Conservation (phyloP, 2,113 vertebrate species). For the Perca schrenkii region DNA sequence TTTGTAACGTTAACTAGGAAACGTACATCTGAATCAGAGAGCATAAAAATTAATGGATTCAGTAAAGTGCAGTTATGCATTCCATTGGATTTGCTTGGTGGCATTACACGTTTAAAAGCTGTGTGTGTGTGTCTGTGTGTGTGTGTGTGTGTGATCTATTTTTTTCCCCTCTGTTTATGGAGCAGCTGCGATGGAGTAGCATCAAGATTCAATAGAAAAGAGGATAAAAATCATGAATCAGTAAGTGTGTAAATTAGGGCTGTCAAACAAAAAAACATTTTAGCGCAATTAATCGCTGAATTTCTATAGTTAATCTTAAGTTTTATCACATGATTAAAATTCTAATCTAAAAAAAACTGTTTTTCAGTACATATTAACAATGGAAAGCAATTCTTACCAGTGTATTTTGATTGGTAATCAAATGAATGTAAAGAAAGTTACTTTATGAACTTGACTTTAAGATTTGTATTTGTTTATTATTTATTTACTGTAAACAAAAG, state of each 20-base stretch:
- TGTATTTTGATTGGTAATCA: too few relatives aligned
- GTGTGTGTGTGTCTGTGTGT: not conserved
- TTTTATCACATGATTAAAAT: too few relatives aligned
- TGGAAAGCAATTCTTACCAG: too few relatives aligned
- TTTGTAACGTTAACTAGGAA: constrained; percentile 45
- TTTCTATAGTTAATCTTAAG: too few relatives aligned
- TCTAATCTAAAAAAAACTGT: too few relatives aligned
- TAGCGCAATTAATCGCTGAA: too few relatives aligned
- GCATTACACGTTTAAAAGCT: constrained; percentile 32
- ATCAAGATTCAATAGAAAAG: not conserved
- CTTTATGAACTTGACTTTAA: too few relatives aligned
- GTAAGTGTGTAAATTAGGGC: not conserved
- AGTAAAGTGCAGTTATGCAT: constrained; percentile 14
- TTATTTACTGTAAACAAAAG: too few relatives aligned
- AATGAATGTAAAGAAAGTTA: too few relatives aligned
- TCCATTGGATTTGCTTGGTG: constrained; percentile 25
- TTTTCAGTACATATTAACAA: too few relatives aligned
- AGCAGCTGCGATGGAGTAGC: not conserved
- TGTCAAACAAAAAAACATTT: too few relatives aligned
- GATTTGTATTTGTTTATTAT: too few relatives aligned
- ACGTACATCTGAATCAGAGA: constrained; percentile 51
- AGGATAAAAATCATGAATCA: not conserved
- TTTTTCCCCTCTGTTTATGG: constrained; percentile 2
- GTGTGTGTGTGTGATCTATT: not conserved
- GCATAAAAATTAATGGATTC: constrained; percentile 44